Conservation (phyloP, 2,888 invertebrate species). For the Eustalomyia histrio region DNA sequence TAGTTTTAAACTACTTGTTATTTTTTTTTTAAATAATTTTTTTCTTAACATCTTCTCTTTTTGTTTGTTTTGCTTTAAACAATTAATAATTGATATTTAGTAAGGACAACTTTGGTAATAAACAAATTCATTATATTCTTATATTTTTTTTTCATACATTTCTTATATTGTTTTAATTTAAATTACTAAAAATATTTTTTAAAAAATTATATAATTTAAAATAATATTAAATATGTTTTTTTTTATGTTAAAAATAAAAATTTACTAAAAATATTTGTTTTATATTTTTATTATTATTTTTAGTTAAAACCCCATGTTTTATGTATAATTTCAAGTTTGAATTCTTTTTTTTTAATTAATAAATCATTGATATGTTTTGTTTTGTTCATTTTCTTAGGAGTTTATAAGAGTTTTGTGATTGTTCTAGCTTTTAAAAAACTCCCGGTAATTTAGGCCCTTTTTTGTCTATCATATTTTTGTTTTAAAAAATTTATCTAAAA, state of each 20-base stretch:
- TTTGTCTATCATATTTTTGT: constrained; percentile 49
- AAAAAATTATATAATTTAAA: constrained; percentile 32
- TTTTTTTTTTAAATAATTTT: constrained; percentile 60
- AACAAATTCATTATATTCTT: constrained; percentile 60
- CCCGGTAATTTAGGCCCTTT: constrained; percentile 38
- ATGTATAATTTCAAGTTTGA: constrained; percentile 31
- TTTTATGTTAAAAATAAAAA: constrained; percentile 44
- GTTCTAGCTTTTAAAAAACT: constrained; percentile 64
- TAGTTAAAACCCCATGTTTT: constrained; percentile 58
- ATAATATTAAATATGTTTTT: constrained; percentile 57
- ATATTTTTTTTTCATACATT: constrained; percentile 32
- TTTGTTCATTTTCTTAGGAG: constrained; percentile 39
- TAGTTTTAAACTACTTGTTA: constrained; percentile 72
- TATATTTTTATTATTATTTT: constrained; percentile 41
- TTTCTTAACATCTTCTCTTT: constrained; percentile 56
- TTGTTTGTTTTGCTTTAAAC: constrained; percentile 63
- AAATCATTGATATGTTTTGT: constrained; percentile 59
- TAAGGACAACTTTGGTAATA: constrained; percentile 79
- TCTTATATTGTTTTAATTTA: constrained; percentile 27
- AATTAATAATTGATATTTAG: constrained; percentile 71
- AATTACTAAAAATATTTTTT: constrained; percentile 43
- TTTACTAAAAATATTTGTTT: constrained; percentile 54
- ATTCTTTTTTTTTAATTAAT: constrained; percentile 46
- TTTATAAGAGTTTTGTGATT: constrained; percentile 59
- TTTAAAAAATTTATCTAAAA: constrained; percentile 62